Percentiles rank a stretch among this genome's conserved stretches.
Conservation (phyloP, 2,888 invertebrate genomes). For the Drosophila subquinaria region DNA sequence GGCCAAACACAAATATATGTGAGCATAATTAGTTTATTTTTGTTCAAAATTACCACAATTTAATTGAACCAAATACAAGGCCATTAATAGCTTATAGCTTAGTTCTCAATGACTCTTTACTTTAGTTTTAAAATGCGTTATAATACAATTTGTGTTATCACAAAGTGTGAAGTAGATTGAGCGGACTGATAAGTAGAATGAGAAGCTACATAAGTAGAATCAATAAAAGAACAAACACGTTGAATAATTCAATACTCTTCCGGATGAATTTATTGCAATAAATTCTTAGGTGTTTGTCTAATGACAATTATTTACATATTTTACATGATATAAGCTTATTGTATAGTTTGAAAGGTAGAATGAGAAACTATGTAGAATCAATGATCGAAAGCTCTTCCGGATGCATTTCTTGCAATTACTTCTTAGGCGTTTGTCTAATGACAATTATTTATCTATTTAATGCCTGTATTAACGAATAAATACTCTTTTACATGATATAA, state of each 20-base stretch:
- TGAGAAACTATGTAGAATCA: background rate
- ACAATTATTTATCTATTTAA: background rate
- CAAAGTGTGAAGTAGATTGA: background rate
- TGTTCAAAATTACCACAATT: constrained; percentile 10
- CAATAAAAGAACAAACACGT: background rate
- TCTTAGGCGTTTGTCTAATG: background rate
- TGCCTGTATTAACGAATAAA: background rate
- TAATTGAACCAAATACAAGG: constrained; percentile 7
- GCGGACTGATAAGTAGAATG: background rate
- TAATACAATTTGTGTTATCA: background rate
- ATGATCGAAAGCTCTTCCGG: background rate
- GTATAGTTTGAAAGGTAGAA: background rate
- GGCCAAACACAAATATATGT: constrained; percentile 22
- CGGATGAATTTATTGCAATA: background rate
- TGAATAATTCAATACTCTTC: background rate
- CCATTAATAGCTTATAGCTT: background rate
- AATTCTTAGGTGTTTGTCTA: background rate
- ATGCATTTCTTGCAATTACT: background rate
- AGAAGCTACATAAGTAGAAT: background rate
- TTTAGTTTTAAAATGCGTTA: background rate
- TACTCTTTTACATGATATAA: background rate
- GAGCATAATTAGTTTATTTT: constrained; percentile 21
- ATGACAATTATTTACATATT: background rate
- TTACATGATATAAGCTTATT: background rate
- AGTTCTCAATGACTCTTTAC: background rate